Evolutionary conservation across 92 coral and sea anemone species (phyloP), one percentile per base, ranked within the genome.

Genomic region (Parazoanthus swiftii): DNA sequence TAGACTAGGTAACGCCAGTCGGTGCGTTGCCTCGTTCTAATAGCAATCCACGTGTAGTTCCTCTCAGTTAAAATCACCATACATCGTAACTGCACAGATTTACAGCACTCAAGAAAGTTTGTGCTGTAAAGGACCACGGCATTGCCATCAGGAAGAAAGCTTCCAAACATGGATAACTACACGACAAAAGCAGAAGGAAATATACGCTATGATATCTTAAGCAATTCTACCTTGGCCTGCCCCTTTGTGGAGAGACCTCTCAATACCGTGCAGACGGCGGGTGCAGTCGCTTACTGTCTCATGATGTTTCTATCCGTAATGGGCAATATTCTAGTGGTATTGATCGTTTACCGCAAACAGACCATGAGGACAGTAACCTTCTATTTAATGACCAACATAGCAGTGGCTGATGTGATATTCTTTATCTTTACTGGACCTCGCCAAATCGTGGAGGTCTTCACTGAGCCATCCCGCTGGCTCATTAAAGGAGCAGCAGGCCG

Each of bases 401-500:
- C 86, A 38, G 76, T 68, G 2, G 76, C 76, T 82, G 86, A 82
- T 66, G 59, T 82, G 15, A 66, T 82, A 21, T 82, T 82, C 26
- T 35, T 68, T n/a, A 15, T 82, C 42, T 68, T 67, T 37, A 46
- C 86, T n/a, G 86, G 76, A 23, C 76, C 86, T 42, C 86, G 86
- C 6, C 86, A 82, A 39, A 82, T 82, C 20, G 58, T 25, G 26
- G 86, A 82, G 16, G 58, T 82, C 37, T 82, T 82, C 58, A 65
- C 86, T 13, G 76, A 82, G 59, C 86, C 86, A 3, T 82, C 86
- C 15, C 58, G 86, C 14, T 82, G 86, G 86, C 21, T 65, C 16
- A 7, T 82, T 1, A 39, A 43, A 23, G 86, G 76, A 8, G 46
- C 67, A 0, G 56, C n/a, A 16, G 86, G 86, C 16, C 14, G 42